Conservation (phyloP, 2,888 invertebrate genomes). For the Coenonympha glycerion region DNA sequence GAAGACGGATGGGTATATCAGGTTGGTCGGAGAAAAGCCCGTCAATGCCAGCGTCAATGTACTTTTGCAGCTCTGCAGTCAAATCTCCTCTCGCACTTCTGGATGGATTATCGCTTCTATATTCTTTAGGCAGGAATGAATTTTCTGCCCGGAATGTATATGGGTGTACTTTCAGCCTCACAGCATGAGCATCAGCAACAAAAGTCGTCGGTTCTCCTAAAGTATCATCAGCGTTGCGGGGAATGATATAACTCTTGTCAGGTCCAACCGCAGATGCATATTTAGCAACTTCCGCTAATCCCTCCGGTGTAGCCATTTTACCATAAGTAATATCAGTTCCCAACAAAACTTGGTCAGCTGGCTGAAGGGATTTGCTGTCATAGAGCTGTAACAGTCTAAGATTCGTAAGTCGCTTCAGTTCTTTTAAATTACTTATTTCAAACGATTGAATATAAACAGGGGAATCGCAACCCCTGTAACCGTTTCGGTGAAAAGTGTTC, state of each 20-base stretch:
- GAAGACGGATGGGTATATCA: conserved; percentile 47
- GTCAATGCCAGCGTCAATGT: conserved; percentile 56
- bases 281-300: conserved; percentile 53
- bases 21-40: conserved; percentile 64
- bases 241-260: conserved; percentile 59
- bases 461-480: conserved; percentile 47
- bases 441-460: conserved; percentile 66
- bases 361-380: conserved; percentile 37
- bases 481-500: conserved; percentile 52
- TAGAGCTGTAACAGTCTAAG: conserved; percentile 56
- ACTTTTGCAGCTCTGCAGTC: conserved; percentile 50
- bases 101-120: conserved; percentile 40
- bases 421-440: conserved; percentile 60
- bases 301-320: conserved; percentile 59
- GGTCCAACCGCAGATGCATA: conserved; percentile 65
- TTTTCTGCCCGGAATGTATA: conserved; percentile 66
- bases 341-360: conserved; percentile 48
- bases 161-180: conserved; percentile 62
- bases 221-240: conserved; percentile 43
- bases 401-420: conserved; percentile 52
- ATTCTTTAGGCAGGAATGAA: conserved; percentile 53
- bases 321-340: conserved; percentile 53
- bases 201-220: conserved; percentile 51
- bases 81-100: conserved; percentile 48
- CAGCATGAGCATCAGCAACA: conserved; percentile 54